Base-by-base conservation (phyloP, 2,113 vertebrate genomes). In the Anser brachyrhynchus region DNA sequence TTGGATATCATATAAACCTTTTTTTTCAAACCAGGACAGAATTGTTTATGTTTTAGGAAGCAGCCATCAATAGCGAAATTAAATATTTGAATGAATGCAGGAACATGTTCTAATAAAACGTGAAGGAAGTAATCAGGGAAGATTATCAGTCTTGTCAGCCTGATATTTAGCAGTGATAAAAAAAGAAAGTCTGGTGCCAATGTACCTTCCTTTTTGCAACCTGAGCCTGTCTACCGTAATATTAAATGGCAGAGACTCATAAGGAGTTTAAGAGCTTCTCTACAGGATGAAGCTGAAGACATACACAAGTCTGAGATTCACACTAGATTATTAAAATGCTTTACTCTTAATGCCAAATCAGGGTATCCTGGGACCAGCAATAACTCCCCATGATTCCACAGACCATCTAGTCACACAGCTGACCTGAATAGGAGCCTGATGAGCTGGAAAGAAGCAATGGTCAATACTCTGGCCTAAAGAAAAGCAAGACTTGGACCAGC, bases 11-110 rank as follows among this genome's bases (percentile, higher is more conserved):
- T 86, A 91, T 62, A 88, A 76, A 69, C 15, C 33, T 81, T 87
- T 83, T 94, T 87, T 61, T 76, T 77, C 72, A 83, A 93, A 84
- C 51, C 64, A 57, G 82, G 89, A 65, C 70, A 85, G 72, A 80
- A 79, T 67, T 93, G 89, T 93, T 94, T 93, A 59, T 89, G 49
- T 83, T 93, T 86, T 83, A 92, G 88, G 61, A 96, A 88, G 75
- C 72, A 95, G 86, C n/a, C 67, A 83, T 96, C 87, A 78, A 61
- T 76, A 96, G 66, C 91, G 52, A 83, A 94, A 96, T 96, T 96
- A 97, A 97, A 94, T 86, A 87, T 76, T 84, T 86, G 87, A 94
- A 95, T 93, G 87, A 93, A 94, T 92, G 90, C 85, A 64, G 89
- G 67, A 62, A 62, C 78, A 86, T 91, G 81, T 71, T 81, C 94